These are phyloP conservation scores for Cremastinae sp. DNA, from an alignment of 2,888 invertebrate species.

Conservation along the genomic window DNA sequence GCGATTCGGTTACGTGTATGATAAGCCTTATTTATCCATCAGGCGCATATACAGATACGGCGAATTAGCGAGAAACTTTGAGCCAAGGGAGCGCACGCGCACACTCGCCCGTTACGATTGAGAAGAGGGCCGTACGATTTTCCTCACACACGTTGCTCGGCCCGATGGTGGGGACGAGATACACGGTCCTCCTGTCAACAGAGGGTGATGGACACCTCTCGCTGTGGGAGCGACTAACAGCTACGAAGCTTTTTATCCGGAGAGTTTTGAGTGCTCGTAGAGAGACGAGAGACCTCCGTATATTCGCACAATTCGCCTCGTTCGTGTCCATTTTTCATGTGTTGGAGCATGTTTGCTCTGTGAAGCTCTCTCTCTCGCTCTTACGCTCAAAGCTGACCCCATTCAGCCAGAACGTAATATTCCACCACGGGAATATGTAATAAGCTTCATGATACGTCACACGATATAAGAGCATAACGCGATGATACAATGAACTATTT, in stretches of 20 bases:
- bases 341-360: conserved; percentile 11
- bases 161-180: conserved; percentile 61
- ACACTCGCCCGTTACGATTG: conserved; percentile 8
- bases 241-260: conserved; percentile 13
- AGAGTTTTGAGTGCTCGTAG: conserved; percentile 53
- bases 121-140: conserved; percentile 34
- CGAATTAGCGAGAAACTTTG: conserved; percentile 27
- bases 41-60: conserved; percentile 5
- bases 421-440: conserved; percentile 44
- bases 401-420: conserved; percentile 39
- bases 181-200: conserved; percentile 78
- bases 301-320: conserved; percentile 1
- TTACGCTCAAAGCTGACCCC: conserved; percentile 34
- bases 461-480: conserved; percentile 22
- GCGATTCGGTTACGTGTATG: conserved; percentile 5
- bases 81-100: conserved; percentile 36
- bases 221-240: conserved; percentile 75
- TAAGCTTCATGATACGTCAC: conserved; percentile 42
- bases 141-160: conserved; percentile 51
- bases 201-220: conserved; percentile 79
- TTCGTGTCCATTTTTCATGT: neutral
- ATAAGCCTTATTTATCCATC: too few relatives aligned
- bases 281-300: conserved; percentile 31
- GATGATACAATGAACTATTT: neutral
- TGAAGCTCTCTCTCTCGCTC: neutral